Evolutionary conservation across 2,888 invertebrate species (phyloP), one percentile per base, ranked within the genome.

Genomic region (Ypsolopha scabrella): DNA sequence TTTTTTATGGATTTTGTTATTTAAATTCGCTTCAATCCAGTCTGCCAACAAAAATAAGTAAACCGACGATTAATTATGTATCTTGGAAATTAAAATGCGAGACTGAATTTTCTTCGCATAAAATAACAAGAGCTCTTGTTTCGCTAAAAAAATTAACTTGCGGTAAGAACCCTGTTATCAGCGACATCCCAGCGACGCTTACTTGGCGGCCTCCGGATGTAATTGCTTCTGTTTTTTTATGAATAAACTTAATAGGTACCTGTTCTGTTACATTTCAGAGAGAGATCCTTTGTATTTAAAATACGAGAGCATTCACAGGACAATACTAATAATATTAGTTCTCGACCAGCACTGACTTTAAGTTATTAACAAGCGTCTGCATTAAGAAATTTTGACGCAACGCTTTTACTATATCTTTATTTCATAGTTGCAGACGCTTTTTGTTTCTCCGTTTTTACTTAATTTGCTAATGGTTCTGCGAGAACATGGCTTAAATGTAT

Each of bases 141-240:
- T 46, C 55, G 24, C 36, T 49, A 52, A 52, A 54, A 55, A 53
- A 51, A 48, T 39, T 47, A 47, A 47, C 37, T 37, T 36, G 33
- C 10, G 48, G 53, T 53, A 56, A 53, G 52, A 54, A 52, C 45
- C 52, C 43, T 52, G 55, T 61, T 61, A 60, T 61, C 61, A 54
- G 44, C 47, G 44, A 44, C 52, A 52, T 41, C 55, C 56, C 53
- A 56, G 56, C 51, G 54, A 51, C 58, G 50, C 57, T 55, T 53
- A 54, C 51, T 50, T 50, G 38, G 46, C 53, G 54, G 52, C 52
- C 55, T 56, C 55, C 35, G 11, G 24, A 54, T 45, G 50, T 48
- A 48, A 51, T 52, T 50, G 45, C 52, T 51, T 53, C 50, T 52
- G 50, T 52, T 54, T 41, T 49, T 24, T 41, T 43, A 41, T 43